Percentiles rank a stretch among this genome's conserved stretches.
Evolutionary conservation across 2,888 invertebrate species (phyloP).

Genomic region (Subacronicta megacephala): DNA sequence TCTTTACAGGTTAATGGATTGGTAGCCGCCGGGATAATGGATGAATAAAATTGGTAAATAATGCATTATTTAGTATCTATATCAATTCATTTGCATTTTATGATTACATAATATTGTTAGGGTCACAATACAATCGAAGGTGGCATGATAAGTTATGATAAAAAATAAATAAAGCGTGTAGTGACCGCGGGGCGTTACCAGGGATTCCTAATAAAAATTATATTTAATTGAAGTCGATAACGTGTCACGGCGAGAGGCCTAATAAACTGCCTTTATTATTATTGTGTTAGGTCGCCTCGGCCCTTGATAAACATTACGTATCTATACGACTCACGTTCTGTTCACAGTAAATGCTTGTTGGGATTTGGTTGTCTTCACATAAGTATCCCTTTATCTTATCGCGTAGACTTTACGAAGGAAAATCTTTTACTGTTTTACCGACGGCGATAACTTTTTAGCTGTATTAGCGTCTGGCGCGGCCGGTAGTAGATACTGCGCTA

Average conservation of each 20-base stretch:
- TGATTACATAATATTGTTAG: conserved; percentile 61
- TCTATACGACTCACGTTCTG: conserved; percentile 60
- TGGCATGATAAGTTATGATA: conserved; percentile 68
- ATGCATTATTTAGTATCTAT: conserved; percentile 28
- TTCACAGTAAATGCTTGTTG: conserved; percentile 59
- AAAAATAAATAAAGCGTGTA: conserved; percentile 71
- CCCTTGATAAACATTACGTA: conserved; percentile 76
- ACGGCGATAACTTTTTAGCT: conserved; percentile 37
- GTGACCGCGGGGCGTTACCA: conserved; percentile 79
- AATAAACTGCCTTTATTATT: conserved; percentile 88
- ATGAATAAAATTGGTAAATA: conserved; percentile 70
- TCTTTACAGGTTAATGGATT: conserved; percentile 77
- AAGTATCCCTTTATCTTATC: conserved; percentile 58
- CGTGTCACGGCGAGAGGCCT: conserved; percentile 81
- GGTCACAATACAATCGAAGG: conserved; percentile 64
- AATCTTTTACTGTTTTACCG: conserved; percentile 54
- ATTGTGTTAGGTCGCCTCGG: conserved; percentile 78
- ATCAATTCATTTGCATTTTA: conserved; percentile 38
- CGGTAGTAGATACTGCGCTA: conserved; percentile 19
- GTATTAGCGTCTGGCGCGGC: conserved; percentile 33
- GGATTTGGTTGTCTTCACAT: conserved; percentile 59
- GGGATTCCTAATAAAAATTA: conserved; percentile 87
- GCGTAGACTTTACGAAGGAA: conserved; percentile 38
- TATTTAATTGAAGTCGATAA: conserved; percentile 89
- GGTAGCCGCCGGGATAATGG: conserved; percentile 66